A percentile compares a stretch with the other conserved stretches of the same genome.
These are phyloP conservation scores for Thaumetopoea pityocampa DNA, from an alignment of 1,140 invertebrate species.

Conservation along the genomic window DNA sequence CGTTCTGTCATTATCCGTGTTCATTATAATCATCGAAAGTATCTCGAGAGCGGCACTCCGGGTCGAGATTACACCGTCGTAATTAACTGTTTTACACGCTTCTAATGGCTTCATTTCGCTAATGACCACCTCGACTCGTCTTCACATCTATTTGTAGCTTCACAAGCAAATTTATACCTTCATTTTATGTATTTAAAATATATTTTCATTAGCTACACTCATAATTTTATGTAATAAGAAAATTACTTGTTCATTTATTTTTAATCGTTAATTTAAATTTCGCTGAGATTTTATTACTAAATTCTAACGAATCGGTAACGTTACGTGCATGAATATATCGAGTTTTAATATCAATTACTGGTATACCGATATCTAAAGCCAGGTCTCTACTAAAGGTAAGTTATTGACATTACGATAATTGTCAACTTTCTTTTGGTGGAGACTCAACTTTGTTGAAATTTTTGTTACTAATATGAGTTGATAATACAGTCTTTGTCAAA, in stretches of 20 bases:
- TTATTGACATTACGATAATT: no score
- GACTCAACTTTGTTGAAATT: no score
- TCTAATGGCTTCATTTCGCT: slow-evolving; percentile 67
- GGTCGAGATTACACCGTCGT: slow-evolving; percentile 42
- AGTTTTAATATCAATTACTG: slow-evolving; percentile 6
- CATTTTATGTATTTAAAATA: neutral
- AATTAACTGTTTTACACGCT: slow-evolving; percentile 71
- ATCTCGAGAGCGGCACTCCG: slow-evolving; percentile 31
- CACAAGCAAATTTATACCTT: slow-evolving; percentile 8
- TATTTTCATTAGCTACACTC: neutral
- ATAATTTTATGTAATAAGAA: slow-evolving; percentile 3
- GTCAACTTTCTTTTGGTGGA: no score
- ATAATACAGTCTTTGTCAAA: no score
- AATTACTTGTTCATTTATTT: slow-evolving; percentile 1
- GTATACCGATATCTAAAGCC: slow-evolving; percentile 1
- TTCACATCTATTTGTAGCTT: slow-evolving; percentile 21
- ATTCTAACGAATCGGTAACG: slow-evolving; percentile 5
- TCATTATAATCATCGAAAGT: slow-evolving; percentile 30
- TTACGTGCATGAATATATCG: slow-evolving; percentile 1
- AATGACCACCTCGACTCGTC: slow-evolving; percentile 55
- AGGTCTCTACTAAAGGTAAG: no score
- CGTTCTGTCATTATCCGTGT: slow-evolving; percentile 31
- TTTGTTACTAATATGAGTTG: no score
- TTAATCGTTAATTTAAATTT: slow-evolving; percentile 7
- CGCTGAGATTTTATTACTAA: slow-evolving; percentile 7